Percentiles rank a stretch among this genome's conserved stretches.
phyloP scores from a whole-genome alignment of 2,113 vertebrate genomes.

The Melozone crissalis region DNA sequence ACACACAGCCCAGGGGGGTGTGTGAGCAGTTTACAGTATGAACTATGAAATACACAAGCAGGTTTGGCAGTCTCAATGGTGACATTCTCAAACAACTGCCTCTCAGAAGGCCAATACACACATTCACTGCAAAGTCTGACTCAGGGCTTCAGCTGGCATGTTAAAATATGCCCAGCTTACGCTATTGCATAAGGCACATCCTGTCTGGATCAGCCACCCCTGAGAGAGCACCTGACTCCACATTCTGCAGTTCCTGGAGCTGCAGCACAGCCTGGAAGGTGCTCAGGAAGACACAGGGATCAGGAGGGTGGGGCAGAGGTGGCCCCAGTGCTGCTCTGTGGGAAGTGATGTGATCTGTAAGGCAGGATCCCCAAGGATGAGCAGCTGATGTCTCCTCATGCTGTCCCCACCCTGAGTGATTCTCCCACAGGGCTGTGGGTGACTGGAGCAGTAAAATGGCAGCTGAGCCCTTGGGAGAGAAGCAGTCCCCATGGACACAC shows the following conservation, averaged over 20 bases:
- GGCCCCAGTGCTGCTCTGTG: not conserved
- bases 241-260: not conserved
- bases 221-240: not conserved
- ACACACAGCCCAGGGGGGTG: not conserved
- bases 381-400: not conserved
- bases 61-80: not conserved
- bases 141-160: not conserved
- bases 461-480: not conserved
- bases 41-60: conserved; percentile 13
- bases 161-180: not conserved
- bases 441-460: not conserved
- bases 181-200: not conserved
- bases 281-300: not conserved
- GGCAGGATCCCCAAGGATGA: not conserved
- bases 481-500: not conserved
- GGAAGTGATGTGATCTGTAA: not conserved
- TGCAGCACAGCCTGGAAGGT: not conserved
- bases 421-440: not conserved
- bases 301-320: not conserved
- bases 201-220: not conserved
- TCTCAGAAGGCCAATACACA: not conserved
- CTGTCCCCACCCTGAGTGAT: not conserved
- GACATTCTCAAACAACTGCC: not conserved
- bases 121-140: not conserved
- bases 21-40: not conserved